Conservation (phyloP, 2,797 vertebrate genomes). For the Hemitrygon akajei region DNA sequence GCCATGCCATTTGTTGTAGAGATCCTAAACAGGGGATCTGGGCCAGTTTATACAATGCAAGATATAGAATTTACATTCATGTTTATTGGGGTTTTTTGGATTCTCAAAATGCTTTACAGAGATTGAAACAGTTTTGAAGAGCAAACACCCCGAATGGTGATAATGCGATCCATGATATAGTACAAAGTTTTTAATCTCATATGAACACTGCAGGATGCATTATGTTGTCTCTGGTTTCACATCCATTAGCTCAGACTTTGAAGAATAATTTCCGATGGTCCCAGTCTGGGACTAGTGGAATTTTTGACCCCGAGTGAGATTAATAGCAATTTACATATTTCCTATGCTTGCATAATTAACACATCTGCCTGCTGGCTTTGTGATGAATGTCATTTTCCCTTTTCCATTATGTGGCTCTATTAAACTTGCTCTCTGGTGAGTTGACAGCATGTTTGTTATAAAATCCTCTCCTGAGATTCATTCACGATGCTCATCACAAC, state of each 20-base stretch:
- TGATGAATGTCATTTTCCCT: slow-evolving; percentile 31
- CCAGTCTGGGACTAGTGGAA: background rate
- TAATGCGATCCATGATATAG: too few species aligned
- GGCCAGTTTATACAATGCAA: background rate
- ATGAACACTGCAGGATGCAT: background rate
- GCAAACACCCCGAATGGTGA: background rate
- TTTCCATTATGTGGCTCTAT: slow-evolving; percentile 33
- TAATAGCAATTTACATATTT: slow-evolving; percentile 30
- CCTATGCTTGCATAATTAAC: slow-evolving; percentile 33
- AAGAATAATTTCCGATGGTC: slow-evolving; percentile 9
- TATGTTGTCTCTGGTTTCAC: background rate
- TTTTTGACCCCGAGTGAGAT: slow-evolving; percentile 1
- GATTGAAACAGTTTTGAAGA: background rate
- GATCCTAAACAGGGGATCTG: background rate
- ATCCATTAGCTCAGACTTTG: background rate
- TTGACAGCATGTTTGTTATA: slow-evolving; percentile 16
- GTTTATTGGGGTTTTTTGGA: too few species aligned
- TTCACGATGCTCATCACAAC: background rate
- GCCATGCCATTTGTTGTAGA: background rate
- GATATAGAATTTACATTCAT: background rate
- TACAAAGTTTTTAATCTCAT: background rate
- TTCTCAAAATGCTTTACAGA: background rate
- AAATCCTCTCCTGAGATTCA: slow-evolving; percentile 25
- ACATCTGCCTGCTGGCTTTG: slow-evolving; percentile 33
- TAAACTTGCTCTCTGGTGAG: slow-evolving; percentile 28